These are phyloP conservation scores for Anadara kagoshimensis DNA, from an alignment of 1,140 invertebrate species.

Conservation along the genomic window DNA sequence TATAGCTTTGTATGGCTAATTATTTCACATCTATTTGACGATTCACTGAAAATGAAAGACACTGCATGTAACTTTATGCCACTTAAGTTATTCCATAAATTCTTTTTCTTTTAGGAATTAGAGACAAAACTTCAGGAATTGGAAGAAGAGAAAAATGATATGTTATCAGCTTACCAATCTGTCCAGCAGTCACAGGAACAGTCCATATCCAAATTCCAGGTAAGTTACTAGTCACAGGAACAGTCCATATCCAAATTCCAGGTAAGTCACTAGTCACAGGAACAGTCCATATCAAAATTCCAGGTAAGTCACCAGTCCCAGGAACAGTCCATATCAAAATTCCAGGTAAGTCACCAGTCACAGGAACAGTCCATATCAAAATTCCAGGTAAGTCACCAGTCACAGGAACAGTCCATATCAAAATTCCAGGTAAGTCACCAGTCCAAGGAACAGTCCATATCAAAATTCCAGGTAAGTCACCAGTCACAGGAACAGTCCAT, in stretches of 20 bases:
- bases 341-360: slow-evolving; percentile 43
- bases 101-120: slow-evolving; percentile 15
- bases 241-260: slow-evolving; percentile 40
- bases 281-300: slow-evolving; percentile 40
- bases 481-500: slow-evolving; percentile 44
- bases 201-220: slow-evolving; percentile 45
- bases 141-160: slow-evolving; percentile 55
- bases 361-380: slow-evolving; percentile 45
- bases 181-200: slow-evolving; percentile 51
- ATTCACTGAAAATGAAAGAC: no score
- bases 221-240: slow-evolving; percentile 44
- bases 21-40: no score
- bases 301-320: slow-evolving; percentile 46
- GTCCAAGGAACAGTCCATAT: slow-evolving; percentile 43
- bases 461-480: slow-evolving; percentile 45
- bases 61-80: no score
- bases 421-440: no score
- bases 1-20: no score
- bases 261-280: slow-evolving; percentile 44
- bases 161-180: slow-evolving; percentile 56
- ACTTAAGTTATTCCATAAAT: no score
- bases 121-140: slow-evolving; percentile 43
- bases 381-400: slow-evolving; percentile 43
- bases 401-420: slow-evolving; percentile 3
- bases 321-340: slow-evolving; percentile 41